These are phyloP conservation scores for Pagrus major DNA, from an alignment of 2,113 vertebrate species.

Conservation along the genomic window DNA sequence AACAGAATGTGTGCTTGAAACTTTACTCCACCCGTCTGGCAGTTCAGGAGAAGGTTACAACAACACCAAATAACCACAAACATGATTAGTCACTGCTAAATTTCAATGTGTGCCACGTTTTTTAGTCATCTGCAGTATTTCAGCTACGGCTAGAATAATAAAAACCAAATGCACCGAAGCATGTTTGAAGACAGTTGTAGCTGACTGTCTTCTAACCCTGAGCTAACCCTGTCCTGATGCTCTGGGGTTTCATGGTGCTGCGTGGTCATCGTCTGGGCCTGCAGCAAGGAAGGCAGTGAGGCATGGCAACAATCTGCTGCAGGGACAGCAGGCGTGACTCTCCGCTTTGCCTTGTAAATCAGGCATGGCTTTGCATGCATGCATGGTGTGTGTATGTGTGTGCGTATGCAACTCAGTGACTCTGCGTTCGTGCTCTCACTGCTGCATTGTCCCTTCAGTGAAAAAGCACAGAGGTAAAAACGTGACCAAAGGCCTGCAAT, in stretches of 20 bases:
- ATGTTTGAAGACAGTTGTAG: slow-evolving; percentile 33
- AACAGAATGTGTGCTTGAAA: slow-evolving; percentile 16
- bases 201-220: slow-evolving; percentile 33
- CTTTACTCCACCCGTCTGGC: slow-evolving; percentile 16
- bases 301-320: slow-evolving; percentile 58
- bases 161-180: background rate
- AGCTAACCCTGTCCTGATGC: slow-evolving; percentile 24
- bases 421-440: slow-evolving; percentile 24
- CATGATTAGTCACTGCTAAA: slow-evolving; percentile 21
- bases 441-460: slow-evolving; percentile 48
- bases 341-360: slow-evolving; percentile 70
- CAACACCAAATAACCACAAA: slow-evolving; percentile 23
- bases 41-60: background rate
- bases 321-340: slow-evolving; percentile 49
- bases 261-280: slow-evolving; percentile 52
- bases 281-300: slow-evolving; percentile 49
- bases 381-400: slow-evolving; percentile 14
- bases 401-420: slow-evolving; percentile 8
- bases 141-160: background rate
- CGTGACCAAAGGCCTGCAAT: slow-evolving; percentile 39
- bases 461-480: slow-evolving; percentile 21
- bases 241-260: slow-evolving; percentile 35
- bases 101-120: background rate
- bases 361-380: slow-evolving; percentile 38
- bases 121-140: slow-evolving; percentile 6